Evolutionary conservation across 2,113 vertebrate genomes (phyloP).

Genomic region (Ahaetulla prasina): DNA sequence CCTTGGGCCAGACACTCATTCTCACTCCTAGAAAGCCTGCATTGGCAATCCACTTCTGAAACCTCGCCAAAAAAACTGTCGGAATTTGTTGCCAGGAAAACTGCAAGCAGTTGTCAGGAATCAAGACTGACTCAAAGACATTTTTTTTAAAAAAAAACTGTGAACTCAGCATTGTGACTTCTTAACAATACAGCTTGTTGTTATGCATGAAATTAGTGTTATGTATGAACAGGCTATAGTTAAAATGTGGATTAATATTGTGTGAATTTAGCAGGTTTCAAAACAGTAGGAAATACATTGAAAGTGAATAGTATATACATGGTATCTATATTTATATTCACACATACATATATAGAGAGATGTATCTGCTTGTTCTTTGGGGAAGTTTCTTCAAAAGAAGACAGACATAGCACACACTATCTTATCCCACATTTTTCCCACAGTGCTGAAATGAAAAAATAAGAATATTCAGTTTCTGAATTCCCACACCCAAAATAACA

Average conservation of each 20-base stretch:
- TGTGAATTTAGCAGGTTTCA: background rate
- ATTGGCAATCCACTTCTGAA: background rate
- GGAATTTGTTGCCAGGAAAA: background rate
- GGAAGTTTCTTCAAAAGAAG: background rate
- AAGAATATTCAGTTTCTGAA: background rate
- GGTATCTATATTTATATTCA: background rate
- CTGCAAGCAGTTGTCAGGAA: background rate
- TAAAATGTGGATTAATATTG: background rate
- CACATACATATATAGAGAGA: background rate
- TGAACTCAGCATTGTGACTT: background rate
- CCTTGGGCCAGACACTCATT: background rate
- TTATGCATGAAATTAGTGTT: background rate
- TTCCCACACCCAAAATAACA: background rate
- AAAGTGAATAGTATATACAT: background rate
- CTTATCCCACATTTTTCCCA: fast-evolving
- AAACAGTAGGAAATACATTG: background rate
- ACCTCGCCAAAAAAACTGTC: background rate
- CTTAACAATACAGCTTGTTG: background rate
- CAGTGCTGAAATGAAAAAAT: background rate
- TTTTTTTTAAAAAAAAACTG: background rate
- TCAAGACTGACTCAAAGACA: background rate
- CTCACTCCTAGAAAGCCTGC: background rate
- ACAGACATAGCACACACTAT: background rate
- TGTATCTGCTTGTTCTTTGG: background rate
- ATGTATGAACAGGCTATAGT: background rate